phyloP scores from a whole-genome alignment of 2,888 invertebrate species.

The Dichetophora obliterata region DNA sequence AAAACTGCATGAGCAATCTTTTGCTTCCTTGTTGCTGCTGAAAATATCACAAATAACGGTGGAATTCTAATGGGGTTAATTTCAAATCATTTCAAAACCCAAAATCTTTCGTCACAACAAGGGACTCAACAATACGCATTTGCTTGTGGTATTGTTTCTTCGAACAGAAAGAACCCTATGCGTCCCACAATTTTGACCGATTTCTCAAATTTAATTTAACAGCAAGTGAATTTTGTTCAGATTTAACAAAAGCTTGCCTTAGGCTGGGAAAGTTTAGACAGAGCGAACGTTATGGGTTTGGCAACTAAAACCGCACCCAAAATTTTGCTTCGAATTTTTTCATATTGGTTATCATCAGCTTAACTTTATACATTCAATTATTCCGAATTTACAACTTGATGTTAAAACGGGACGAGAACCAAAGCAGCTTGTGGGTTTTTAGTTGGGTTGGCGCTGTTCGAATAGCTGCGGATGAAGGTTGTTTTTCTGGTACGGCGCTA shows the following conservation, averaged over 20 bases:
- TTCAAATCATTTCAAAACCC: not conserved
- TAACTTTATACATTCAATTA: conserved; percentile 36
- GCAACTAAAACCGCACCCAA: not conserved
- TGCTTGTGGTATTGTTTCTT: not conserved
- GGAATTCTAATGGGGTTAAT: not conserved
- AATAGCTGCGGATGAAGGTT: not conserved
- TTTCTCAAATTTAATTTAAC: conserved; percentile 5
- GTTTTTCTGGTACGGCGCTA: not conserved
- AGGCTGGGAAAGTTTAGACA: not conserved
- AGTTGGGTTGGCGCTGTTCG: not conserved
- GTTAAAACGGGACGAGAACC: not conserved
- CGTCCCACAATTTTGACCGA: not conserved
- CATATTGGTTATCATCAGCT: conserved; percentile 21
- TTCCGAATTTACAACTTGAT: not conserved
- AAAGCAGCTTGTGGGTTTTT: not conserved
- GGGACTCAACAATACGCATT: too few relatives aligned
- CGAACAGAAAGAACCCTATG: not conserved
- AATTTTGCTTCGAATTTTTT: not conserved
- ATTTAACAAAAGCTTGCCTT: not conserved
- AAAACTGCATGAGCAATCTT: conserved; percentile 5
- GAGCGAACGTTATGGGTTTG: not conserved
- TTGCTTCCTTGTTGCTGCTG: too few relatives aligned
- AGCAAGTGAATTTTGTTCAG: not conserved
- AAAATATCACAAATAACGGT: too few relatives aligned
- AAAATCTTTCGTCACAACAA: not conserved